Percentiles rank a stretch among this genome's conserved stretches.
phyloP scores from a whole-genome alignment of 2,113 vertebrate genomes.

The Abramis brama region DNA sequence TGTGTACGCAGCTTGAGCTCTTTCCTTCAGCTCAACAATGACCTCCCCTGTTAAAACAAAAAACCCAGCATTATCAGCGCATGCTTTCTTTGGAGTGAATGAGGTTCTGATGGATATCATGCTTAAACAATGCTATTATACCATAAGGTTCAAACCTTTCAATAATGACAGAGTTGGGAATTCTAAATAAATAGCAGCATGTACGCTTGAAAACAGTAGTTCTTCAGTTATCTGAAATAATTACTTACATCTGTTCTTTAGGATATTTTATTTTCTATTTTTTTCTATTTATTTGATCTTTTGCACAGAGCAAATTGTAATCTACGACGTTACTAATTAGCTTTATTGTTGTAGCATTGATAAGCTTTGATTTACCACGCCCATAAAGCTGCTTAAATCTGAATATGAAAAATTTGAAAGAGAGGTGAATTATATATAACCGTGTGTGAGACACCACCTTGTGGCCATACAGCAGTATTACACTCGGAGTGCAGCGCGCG shows the following conservation, averaged over 20 bases:
- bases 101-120: constrained; percentile 33
- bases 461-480: constrained; percentile 39
- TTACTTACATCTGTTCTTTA: background rate
- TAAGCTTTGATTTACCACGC: background rate
- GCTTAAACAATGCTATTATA: constrained; percentile 42
- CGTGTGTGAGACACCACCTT: constrained; percentile 46
- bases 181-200: background rate
- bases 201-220: background rate
- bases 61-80: constrained; percentile 49
- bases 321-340: background rate
- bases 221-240: background rate
- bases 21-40: constrained; percentile 60
- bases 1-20: constrained; percentile 60
- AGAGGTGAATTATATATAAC: background rate
- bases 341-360: background rate
- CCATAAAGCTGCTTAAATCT: background rate
- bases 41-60: constrained; percentile 46
- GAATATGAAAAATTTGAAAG: background rate
- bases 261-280: background rate
- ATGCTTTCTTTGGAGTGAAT: constrained; percentile 45
- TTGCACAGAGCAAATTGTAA: background rate
- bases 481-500: background rate
- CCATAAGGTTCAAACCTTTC: background rate
- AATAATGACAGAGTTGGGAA: background rate
- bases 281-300: too few species aligned